phyloP scores from a whole-genome alignment of 92 coral and sea anemone genomes.

The Palythoa heliodiscus region DNA sequence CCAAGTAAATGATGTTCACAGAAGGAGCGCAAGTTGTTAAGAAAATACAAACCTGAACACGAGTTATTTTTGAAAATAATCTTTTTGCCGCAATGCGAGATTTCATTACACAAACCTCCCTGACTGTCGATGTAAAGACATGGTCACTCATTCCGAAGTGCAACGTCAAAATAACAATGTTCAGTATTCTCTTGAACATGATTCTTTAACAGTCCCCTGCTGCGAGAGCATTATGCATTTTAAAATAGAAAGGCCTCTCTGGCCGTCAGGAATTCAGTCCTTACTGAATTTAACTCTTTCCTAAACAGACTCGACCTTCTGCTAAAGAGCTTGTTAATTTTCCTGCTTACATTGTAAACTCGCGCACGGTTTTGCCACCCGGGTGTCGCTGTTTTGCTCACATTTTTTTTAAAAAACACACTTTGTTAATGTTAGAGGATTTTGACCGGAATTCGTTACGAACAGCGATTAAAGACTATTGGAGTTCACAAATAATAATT shows the following conservation, averaged over 20 bases:
- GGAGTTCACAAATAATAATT: neutral
- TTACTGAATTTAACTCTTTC: neutral
- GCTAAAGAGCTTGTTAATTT: conserved; percentile 16
- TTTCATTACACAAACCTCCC: neutral
- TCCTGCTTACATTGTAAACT: conserved; percentile 33
- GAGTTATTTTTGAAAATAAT: conserved; percentile 57
- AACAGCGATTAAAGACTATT: neutral
- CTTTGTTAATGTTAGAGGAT: neutral
- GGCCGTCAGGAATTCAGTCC: neutral
- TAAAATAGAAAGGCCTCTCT: neutral
- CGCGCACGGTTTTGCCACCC: neutral
- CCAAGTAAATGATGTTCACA: conserved; percentile 37
- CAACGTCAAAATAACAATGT: conserved; percentile 6
- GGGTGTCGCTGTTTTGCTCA: neutral
- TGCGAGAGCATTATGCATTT: conserved; percentile 13
- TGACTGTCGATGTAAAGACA: neutral
- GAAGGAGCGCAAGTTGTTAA: conserved; percentile 46
- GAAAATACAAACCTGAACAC: conserved; percentile 44
- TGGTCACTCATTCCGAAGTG: neutral
- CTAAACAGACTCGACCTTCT: conserved; percentile 9
- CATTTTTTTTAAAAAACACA: neutral
- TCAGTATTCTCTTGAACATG: conserved; percentile 32
- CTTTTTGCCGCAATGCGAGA: neutral
- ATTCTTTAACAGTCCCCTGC: conserved; percentile 34
- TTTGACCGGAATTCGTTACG: conserved; percentile 10